Evolutionary conservation across 2,113 vertebrate genomes (phyloP).

Genomic region (Lucifuga dentata): DNA sequence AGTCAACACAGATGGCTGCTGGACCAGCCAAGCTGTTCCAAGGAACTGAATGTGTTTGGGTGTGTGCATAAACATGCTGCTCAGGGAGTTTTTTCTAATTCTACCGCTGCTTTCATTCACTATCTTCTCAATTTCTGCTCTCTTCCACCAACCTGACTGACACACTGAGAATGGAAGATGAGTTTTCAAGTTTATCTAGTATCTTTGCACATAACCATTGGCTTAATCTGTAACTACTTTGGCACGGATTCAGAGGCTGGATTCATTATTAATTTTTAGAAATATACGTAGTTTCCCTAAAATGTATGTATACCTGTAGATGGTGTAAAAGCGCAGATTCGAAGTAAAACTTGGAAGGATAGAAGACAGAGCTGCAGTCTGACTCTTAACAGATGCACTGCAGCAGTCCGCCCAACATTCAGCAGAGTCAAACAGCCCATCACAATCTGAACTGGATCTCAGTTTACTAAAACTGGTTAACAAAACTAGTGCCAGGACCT

Average conservation of each 20-base stretch:
- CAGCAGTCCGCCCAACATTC: slow-evolving; percentile 25
- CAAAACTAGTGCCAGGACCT: background rate
- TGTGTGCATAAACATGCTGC: slow-evolving; percentile 23
- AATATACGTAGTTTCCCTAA: too few species aligned
- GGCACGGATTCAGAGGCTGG: too few species aligned
- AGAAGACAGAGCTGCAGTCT: slow-evolving; percentile 26
- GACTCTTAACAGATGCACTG: slow-evolving; percentile 9
- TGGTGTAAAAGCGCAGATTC: slow-evolving; percentile 34
- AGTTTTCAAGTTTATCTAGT: too few species aligned
- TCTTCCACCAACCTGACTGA: too few species aligned
- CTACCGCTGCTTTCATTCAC: slow-evolving; percentile 5
- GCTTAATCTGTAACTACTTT: too few species aligned
- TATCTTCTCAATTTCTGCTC: too few species aligned
- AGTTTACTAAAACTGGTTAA: slow-evolving; percentile 8
- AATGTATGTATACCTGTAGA: slow-evolving; percentile 42
- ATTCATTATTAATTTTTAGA: too few species aligned
- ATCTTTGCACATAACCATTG: too few species aligned
- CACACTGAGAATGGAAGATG: too few species aligned
- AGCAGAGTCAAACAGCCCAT: slow-evolving; percentile 26
- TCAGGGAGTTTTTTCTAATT: too few species aligned
- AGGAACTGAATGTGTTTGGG: slow-evolving; percentile 9
- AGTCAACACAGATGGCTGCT: slow-evolving; percentile 63
- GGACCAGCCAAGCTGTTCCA: slow-evolving; percentile 48
- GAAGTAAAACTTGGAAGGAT: slow-evolving; percentile 13
- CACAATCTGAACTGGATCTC: slow-evolving; percentile 39